Conservation (phyloP, 2,113 vertebrate species). For the Ibidorhyncha struthersii region DNA sequence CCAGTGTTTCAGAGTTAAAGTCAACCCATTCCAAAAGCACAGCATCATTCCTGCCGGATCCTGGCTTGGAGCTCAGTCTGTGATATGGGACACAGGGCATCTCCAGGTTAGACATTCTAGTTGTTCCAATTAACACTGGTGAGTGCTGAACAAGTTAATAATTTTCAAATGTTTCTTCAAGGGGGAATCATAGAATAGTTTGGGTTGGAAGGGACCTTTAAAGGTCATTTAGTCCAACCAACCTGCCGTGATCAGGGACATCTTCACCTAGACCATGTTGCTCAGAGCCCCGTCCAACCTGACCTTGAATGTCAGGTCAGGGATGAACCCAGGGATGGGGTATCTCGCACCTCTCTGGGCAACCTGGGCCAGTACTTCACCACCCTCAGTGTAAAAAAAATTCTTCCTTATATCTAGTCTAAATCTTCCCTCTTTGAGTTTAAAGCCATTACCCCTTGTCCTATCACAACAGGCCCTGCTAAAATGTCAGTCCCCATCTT, state of each 20-base stretch:
- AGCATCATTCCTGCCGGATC: neutral
- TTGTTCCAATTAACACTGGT: neutral
- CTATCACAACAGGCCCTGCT: neutral
- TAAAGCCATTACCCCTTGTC: neutral
- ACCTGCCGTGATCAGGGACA: no score
- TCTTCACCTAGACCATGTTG: neutral
- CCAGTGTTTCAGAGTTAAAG: neutral
- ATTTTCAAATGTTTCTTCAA: neutral
- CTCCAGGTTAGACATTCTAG: neutral
- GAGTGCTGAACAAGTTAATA: neutral
- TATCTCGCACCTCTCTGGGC: neutral
- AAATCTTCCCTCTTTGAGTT: neutral
- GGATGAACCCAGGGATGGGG: neutral
- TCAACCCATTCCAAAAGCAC: neutral
- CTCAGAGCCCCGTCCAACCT: neutral
- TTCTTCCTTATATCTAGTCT: neutral
- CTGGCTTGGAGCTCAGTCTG: neutral
- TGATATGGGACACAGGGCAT: neutral
- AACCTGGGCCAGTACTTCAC: neutral
- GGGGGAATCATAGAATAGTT: neutral
- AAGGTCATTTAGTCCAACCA: neutral
- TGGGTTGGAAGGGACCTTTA: neutral
- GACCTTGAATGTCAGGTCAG: neutral
- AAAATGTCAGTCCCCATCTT: neutral
- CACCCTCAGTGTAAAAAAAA: neutral